Conservation (phyloP, 1,140 invertebrate genomes). For the Dryas iulia region DNA sequence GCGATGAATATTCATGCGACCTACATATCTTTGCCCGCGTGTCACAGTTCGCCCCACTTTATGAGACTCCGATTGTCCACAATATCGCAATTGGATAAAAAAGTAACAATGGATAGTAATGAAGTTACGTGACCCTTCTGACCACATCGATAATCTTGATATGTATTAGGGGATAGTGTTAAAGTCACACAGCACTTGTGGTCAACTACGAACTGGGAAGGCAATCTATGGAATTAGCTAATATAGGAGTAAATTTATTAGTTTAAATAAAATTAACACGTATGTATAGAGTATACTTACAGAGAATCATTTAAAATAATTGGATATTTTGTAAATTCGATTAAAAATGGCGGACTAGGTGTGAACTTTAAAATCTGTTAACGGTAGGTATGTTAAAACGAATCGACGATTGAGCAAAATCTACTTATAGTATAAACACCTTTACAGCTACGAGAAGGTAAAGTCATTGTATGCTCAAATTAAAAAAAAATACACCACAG, state of each 20-base stretch:
- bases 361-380: conserved; percentile 43
- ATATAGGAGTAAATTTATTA: background rate
- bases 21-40: conserved; percentile 28
- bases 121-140: background rate
- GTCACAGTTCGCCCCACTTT: conserved; percentile 37
- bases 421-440: conserved; percentile 4
- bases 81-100: conserved; percentile 34
- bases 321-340: background rate
- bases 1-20: conserved; percentile 43
- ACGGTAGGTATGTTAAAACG: conserved; percentile 43
- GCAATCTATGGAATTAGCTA: background rate
- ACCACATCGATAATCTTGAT: conserved; percentile 7
- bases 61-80: conserved; percentile 39
- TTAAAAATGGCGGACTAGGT: background rate
- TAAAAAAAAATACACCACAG: conserved; percentile 35
- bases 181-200: conserved; percentile 6
- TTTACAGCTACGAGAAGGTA: background rate
- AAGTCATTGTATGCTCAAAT: conserved; percentile 19
- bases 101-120: conserved; percentile 15
- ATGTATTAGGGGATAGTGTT: conserved; percentile 8
- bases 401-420: conserved; percentile 30
- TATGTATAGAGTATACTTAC: background rate
- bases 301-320: background rate
- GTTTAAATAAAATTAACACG: conserved; percentile 5
- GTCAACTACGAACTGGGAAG: background rate